Evolutionary conservation across 1,140 invertebrate genomes (phyloP).

Genomic region (Tetramorium simillimum): DNA sequence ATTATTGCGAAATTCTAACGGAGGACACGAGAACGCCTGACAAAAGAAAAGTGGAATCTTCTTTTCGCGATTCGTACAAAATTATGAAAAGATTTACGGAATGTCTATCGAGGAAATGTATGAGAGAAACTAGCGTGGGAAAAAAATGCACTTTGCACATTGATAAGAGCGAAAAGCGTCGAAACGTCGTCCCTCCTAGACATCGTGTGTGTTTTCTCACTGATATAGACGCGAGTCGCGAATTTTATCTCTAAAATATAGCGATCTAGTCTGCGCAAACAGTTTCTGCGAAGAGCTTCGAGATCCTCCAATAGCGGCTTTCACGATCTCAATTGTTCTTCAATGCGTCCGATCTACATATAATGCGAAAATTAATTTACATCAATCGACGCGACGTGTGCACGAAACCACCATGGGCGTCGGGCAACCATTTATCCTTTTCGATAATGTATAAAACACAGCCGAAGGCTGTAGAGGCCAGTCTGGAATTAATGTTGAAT

Average conservation of each 20-base stretch:
- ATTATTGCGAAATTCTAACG: background rate
- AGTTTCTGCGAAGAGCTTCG: constrained; percentile 40
- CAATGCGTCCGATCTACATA: constrained; percentile 26
- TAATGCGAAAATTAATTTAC: constrained; percentile 52
- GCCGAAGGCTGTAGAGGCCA: too few relatives aligned
- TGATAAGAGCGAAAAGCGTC: constrained; percentile 60
- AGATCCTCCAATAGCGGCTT: constrained; percentile 40
- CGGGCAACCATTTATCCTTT: constrained; percentile 2
- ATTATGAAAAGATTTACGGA: background rate
- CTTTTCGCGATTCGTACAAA: background rate
- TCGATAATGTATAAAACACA: background rate
- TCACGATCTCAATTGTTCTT: constrained; percentile 50
- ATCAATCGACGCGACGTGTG: constrained; percentile 33
- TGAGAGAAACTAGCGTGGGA: background rate
- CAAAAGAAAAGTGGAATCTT: background rate
- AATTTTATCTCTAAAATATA: constrained; percentile 50
- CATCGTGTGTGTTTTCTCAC: constrained; percentile 17
- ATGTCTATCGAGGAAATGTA: background rate
- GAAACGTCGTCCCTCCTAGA: constrained; percentile 5
- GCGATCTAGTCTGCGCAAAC: constrained; percentile 39
- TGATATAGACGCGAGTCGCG: constrained; percentile 37
- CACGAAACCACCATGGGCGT: constrained; percentile 22
- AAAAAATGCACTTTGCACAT: constrained; percentile 61
- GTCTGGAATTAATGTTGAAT: background rate
- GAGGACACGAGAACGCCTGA: background rate